Conservation (phyloP, 2,797 vertebrate genomes). For the Poecilia wingei region DNA sequence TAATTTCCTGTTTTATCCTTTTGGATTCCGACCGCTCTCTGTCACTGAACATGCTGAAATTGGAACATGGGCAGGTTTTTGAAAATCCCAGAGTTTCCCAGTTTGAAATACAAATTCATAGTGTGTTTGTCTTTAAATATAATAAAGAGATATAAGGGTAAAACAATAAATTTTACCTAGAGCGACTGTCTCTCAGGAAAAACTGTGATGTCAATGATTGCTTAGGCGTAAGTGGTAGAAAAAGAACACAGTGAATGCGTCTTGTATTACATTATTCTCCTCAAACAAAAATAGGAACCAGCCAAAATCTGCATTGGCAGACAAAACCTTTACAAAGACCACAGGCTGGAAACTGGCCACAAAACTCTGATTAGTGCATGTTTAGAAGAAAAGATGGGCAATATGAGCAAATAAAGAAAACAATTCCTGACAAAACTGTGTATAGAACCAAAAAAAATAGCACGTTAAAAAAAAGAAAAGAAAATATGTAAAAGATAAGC, state of each 20-base stretch:
- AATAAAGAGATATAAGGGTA: background rate
- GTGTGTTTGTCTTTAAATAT: background rate
- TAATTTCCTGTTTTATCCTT: background rate
- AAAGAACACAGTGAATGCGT: background rate
- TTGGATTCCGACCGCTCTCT: background rate
- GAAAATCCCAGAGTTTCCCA: background rate
- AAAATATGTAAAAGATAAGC: background rate
- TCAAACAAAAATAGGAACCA: background rate
- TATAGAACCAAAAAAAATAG: background rate
- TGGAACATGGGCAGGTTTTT: background rate
- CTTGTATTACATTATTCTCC: background rate
- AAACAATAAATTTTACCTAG: background rate
- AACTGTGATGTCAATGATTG: background rate
- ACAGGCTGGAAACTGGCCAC: background rate
- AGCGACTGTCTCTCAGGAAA: background rate
- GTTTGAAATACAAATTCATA: background rate
- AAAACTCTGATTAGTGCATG: background rate
- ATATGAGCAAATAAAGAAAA: slow-evolving; percentile 34
- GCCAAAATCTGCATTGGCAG: background rate
- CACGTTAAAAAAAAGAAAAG: background rate
- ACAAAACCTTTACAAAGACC: background rate
- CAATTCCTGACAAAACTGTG: slow-evolving; percentile 19
- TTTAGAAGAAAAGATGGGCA: slow-evolving; percentile 17
- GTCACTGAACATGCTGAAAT: background rate
- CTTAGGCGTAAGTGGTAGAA: background rate